Evolutionary conservation across 2,113 vertebrate genomes (phyloP).

Genomic region (Ammodramus savannarum): DNA sequence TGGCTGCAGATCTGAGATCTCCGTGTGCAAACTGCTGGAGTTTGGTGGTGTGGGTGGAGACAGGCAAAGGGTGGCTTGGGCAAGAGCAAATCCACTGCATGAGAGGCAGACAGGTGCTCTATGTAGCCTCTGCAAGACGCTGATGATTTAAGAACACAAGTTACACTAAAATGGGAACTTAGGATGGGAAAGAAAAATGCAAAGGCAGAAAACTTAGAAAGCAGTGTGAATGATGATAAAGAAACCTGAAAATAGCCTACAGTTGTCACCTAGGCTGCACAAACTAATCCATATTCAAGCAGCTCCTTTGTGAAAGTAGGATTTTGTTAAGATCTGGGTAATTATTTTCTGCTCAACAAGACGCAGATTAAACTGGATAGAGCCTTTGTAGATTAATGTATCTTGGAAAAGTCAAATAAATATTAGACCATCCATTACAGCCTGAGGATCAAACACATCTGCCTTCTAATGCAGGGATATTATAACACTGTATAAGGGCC

Average conservation of each 20-base stretch:
- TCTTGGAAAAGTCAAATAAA: constrained; percentile 9
- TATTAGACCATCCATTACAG: background rate
- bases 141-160: background rate
- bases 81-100: background rate
- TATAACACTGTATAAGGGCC: background rate
- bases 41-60: background rate
- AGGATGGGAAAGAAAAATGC: background rate
- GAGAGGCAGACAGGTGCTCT: background rate
- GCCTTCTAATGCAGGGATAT: background rate
- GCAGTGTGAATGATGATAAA: background rate
- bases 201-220: constrained; percentile 1
- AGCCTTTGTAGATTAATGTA: background rate
- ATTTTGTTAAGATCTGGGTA: constrained; percentile 26
- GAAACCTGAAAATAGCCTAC: constrained; percentile 23
- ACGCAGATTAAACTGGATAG: constrained; percentile 4
- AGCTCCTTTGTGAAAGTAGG: background rate
- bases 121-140: background rate
- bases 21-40: background rate
- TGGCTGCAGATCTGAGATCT: background rate
- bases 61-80: background rate
- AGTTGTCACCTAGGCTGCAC: constrained; percentile 11
- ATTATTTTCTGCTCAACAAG: constrained; percentile 46
- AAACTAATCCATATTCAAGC: constrained; percentile 35
- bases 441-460: background rate
- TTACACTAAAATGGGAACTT: background rate